Conservation (phyloP, 2,113 vertebrate genomes). For the Microtus richardsoni region DNA sequence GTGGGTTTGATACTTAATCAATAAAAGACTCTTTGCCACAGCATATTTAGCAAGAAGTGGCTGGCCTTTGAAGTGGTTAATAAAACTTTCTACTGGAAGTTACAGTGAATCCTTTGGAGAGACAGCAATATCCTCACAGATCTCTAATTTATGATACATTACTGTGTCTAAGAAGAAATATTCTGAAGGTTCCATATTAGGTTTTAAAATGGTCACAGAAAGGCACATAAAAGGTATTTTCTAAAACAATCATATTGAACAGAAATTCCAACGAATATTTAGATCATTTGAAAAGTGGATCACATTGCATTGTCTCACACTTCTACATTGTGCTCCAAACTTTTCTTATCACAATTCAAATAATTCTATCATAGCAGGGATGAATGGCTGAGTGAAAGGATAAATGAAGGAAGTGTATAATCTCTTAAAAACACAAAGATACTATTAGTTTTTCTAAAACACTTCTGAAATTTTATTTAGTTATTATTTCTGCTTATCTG, state of each 20-base stretch:
- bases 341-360: background rate
- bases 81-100: background rate
- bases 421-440: background rate
- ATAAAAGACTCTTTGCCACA: background rate
- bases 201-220: slow-evolving; percentile 13
- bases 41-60: background rate
- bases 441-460: background rate
- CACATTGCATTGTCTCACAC: background rate
- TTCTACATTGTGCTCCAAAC: background rate
- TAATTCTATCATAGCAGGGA: background rate
- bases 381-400: background rate
- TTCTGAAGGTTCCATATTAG: background rate
- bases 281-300: background rate
- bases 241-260: background rate
- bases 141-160: background rate
- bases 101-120: background rate
- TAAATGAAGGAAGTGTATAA: background rate
- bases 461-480: background rate
- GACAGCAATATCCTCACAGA: background rate
- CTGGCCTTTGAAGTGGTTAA: background rate
- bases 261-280: background rate
- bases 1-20: background rate
- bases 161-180: background rate
- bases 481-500: background rate
- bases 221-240: background rate